Conservation (phyloP, 2,797 vertebrate species). For the Gymnoscopelus microlampas region DNA sequence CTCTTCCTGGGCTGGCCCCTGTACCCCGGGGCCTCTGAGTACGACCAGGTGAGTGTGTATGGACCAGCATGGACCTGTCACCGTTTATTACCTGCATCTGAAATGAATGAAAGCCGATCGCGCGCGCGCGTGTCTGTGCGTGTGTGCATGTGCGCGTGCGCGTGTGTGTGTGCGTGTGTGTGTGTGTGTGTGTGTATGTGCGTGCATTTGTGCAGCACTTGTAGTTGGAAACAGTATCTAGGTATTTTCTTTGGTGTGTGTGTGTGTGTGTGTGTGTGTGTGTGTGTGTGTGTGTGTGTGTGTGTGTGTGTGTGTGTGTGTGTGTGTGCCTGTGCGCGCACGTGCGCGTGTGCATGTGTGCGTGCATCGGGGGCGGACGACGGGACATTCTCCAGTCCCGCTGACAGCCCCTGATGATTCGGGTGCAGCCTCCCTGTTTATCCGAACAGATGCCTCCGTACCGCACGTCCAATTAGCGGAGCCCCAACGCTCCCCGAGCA, state of each 20-base stretch:
- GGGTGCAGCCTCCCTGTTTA: slow-evolving; percentile 68
- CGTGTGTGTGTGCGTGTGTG: not conserved
- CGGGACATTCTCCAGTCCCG: slow-evolving; percentile 48
- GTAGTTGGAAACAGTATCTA: no score
- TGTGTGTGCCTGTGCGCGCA: slow-evolving; percentile 14
- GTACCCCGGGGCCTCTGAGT: slow-evolving; percentile 96
- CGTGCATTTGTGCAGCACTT: not conserved
- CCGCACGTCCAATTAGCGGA: slow-evolving; percentile 79
- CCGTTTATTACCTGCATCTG: no score
- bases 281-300: not conserved
- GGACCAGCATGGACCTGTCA: no score
- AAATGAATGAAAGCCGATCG: no score
- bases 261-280: no score
- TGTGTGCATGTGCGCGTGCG: not conserved
- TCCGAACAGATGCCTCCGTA: slow-evolving; percentile 80
- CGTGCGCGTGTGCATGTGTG: slow-evolving; percentile 7
- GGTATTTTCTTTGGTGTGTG: no score
- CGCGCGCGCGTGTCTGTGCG: not conserved
- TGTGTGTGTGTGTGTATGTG: not conserved
- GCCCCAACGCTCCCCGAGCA: slow-evolving; percentile 72
- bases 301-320: not conserved
- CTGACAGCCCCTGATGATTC: slow-evolving; percentile 64
- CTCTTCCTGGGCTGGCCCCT: slow-evolving; percentile 98
- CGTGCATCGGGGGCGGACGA: slow-evolving; percentile 22
- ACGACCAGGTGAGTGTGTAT: slow-evolving; percentile 80